Evolutionary conservation across 2,797 vertebrate genomes (phyloP), one percentile per base, ranked within the genome.

Genomic region (Enteromius viviparus): DNA sequence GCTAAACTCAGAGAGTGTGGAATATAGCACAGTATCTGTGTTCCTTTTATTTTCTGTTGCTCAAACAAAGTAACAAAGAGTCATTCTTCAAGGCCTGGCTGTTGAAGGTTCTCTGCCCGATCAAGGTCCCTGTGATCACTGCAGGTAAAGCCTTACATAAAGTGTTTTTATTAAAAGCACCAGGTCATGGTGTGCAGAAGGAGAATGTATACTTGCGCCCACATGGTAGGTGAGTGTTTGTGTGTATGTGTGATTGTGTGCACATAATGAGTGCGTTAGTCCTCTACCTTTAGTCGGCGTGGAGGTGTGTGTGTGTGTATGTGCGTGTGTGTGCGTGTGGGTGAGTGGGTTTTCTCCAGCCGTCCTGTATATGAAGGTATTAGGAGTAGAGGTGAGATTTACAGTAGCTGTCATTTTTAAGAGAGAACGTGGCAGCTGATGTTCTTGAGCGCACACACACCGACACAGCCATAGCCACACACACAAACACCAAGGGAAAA

Each of bases 341-440:
- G 88, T 92, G 90, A 90, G 72, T 87, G 88, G 89, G 78, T 85
- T 85, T 87, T 89, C 85, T 90, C 89, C 29, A 83, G 77, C 40
- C 60, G 19, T 76, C 64, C 75, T 45, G 42, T 84, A 75, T 78
- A 75, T 58, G 65, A 76, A 66, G 71, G 76, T 71, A 80, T 77
- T 78, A 77, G 58, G 26, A 76, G 47, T 68, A n/a, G 23, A 58
- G 55, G 76, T 80, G 51, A 83, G 34, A 66, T 40, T 47, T 64
- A 40, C 7, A 9, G 37, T 40, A 70, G 60, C 76, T 70, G 49
- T 58, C 64, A 49, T 62, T 77, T 74, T 78, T 37, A 77, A 74
- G 80, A 85, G 42, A 53, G 49, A 77, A 78, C 12, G 49, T 74
- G 40, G 49, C 45, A 74, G 76, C 76, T 62, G 65, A 85, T 47